phyloP scores from a whole-genome alignment of 2,113 vertebrate genomes.

The Solenodon paradoxus region DNA sequence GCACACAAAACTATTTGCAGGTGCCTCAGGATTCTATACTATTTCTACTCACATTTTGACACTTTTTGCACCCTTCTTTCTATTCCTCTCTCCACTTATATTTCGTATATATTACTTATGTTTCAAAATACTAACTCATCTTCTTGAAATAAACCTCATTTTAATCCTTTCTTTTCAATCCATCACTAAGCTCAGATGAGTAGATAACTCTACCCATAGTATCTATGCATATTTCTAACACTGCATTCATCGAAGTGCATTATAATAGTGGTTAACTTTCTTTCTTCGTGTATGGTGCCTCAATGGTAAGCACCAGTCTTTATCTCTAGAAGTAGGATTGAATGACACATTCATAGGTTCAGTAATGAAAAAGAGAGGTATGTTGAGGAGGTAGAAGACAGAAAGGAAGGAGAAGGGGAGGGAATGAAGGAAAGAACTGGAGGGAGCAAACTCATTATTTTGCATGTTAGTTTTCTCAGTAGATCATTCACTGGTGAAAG shows the following conservation, averaged over 20 bases:
- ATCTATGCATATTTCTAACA: background rate
- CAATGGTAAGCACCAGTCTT: background rate
- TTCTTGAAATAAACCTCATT: background rate
- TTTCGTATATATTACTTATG: background rate
- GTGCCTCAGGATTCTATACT: background rate
- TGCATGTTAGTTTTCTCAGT: background rate
- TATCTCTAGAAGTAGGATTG: background rate
- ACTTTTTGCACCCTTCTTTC: background rate
- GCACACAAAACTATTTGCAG: background rate
- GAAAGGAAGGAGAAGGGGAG: fast-evolving
- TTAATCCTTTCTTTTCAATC: background rate
- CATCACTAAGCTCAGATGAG: background rate
- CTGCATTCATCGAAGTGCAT: background rate
- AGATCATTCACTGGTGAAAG: background rate
- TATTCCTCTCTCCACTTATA: background rate
- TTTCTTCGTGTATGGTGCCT: background rate
- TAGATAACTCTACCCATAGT: background rate
- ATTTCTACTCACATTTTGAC: background rate
- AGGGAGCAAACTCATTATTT: background rate
- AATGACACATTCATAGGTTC: background rate
- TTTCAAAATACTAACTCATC: background rate
- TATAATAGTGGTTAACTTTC: background rate
- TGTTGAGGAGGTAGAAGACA: background rate
- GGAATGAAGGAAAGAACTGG: background rate
- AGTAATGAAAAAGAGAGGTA: background rate